phyloP scores from a whole-genome alignment of 2,888 invertebrate genomes.

The Latheticus oryzae region DNA sequence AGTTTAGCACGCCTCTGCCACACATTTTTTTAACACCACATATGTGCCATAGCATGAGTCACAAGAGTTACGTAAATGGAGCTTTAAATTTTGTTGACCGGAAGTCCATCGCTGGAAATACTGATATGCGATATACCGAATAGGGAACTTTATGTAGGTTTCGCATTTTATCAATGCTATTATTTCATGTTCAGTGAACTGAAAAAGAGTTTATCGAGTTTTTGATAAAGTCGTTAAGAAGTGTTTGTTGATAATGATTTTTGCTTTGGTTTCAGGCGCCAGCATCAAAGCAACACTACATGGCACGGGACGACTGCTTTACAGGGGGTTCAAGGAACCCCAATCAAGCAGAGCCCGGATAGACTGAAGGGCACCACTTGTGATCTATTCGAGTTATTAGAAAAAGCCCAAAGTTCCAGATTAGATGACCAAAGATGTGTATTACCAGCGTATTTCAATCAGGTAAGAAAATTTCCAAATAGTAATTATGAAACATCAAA shows the following conservation, averaged over 20 bases:
- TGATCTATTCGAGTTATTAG: conserved; percentile 94
- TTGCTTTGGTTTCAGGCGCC: conserved; percentile 70
- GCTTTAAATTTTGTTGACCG: conserved; percentile 12
- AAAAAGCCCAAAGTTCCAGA: conserved; percentile 93
- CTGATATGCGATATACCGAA: conserved; percentile 4
- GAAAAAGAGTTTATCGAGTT: no score
- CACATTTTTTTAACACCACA: conserved; percentile 9
- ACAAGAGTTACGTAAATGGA: conserved; percentile 3
- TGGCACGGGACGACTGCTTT: conserved; percentile 56
- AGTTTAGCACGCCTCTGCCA: not conserved
- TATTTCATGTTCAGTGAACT: not conserved
- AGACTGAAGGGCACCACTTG: conserved; percentile 69
- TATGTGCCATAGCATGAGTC: conserved; percentile 7
- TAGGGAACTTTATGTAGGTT: no score
- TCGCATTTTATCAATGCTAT: no score
- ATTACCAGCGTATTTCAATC: conserved; percentile 90
- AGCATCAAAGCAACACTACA: conserved; percentile 69
- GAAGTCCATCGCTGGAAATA: conserved; percentile 8
- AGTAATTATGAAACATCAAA: no score
- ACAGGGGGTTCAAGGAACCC: conserved; percentile 39
- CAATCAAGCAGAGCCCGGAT: conserved; percentile 63
- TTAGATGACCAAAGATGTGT: conserved; percentile 98
- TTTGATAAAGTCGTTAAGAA: conserved; percentile 5
- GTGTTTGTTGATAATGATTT: not conserved
- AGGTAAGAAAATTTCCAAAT: no score